These are phyloP conservation scores for Leptopilina syphax DNA, from an alignment of 2,888 invertebrate species.

Conservation along the genomic window DNA sequence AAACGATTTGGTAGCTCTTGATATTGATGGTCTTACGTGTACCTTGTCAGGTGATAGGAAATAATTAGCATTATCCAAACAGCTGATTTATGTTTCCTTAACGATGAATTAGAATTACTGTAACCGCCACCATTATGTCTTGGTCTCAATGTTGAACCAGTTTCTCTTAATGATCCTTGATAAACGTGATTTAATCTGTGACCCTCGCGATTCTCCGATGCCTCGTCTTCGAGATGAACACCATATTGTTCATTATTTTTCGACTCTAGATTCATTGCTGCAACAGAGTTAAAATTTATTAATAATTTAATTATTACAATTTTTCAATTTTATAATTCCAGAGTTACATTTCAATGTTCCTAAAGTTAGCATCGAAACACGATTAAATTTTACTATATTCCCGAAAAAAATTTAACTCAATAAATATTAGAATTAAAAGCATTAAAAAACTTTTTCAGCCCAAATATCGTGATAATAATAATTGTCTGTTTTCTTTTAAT, in stretches of 20 bases:
- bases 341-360: no score
- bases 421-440: no score
- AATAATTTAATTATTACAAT: no score
- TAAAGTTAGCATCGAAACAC: no score
- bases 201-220: conserved; percentile 63
- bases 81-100: conserved; percentile 9
- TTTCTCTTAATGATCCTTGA: conserved; percentile 83
- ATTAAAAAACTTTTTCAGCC: no score
- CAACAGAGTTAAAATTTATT: conserved; percentile 33
- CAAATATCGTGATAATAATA: no score
- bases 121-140: conserved; percentile 40
- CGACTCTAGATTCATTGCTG: conserved; percentile 70
- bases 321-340: no score
- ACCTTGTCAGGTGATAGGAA: conserved; percentile 59
- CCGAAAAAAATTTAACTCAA: no score
- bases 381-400: no score
- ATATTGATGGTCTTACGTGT: conserved; percentile 58
- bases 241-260: conserved; percentile 61
- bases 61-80: conserved; percentile 56
- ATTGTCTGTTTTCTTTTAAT: no score
- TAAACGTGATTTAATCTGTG: conserved; percentile 78
- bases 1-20: conserved; percentile 26
- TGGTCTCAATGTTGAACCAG: conserved; percentile 77
- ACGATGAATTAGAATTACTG: conserved; percentile 20
- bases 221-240: conserved; percentile 53